Evolutionary conservation across 2,888 invertebrate species (phyloP).

Genomic region (Diplazon laetatorius): DNA sequence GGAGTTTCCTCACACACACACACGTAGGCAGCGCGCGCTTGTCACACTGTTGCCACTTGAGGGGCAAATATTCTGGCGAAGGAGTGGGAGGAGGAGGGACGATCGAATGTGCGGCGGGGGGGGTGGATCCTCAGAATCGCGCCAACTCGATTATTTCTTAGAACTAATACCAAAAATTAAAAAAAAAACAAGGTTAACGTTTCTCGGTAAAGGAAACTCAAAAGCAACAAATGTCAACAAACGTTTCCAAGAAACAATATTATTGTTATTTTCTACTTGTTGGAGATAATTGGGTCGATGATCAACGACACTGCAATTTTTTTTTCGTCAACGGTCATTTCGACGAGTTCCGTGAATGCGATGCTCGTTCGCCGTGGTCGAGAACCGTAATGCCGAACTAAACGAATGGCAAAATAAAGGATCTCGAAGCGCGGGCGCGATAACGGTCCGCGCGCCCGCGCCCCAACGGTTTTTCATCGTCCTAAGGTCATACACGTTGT

Average conservation of each 20-base stretch:
- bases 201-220: not conserved
- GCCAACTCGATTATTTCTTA: constrained; percentile 18
- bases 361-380: constrained; percentile 61
- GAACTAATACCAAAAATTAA: not conserved
- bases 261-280: not conserved
- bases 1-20: constrained; percentile 16
- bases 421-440: constrained; percentile 19
- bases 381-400: constrained; percentile 65
- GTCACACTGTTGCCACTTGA: constrained; percentile 53
- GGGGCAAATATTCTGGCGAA: not conserved
- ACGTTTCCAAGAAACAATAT: not conserved
- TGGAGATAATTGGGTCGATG: no score
- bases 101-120: not conserved
- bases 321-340: not conserved
- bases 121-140: not conserved
- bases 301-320: not conserved
- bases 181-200: not conserved
- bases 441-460: constrained; percentile 65
- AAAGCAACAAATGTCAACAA: not conserved
- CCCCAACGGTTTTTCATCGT: constrained; percentile 32
- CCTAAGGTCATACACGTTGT: constrained; percentile 71
- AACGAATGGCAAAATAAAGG: not conserved
- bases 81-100: constrained; percentile 2
- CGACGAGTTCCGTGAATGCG: not conserved
- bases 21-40: constrained; percentile 32